These are phyloP conservation scores for Pygoscelis adeliae DNA, from an alignment of 2,113 vertebrate species.

Conservation along the genomic window DNA sequence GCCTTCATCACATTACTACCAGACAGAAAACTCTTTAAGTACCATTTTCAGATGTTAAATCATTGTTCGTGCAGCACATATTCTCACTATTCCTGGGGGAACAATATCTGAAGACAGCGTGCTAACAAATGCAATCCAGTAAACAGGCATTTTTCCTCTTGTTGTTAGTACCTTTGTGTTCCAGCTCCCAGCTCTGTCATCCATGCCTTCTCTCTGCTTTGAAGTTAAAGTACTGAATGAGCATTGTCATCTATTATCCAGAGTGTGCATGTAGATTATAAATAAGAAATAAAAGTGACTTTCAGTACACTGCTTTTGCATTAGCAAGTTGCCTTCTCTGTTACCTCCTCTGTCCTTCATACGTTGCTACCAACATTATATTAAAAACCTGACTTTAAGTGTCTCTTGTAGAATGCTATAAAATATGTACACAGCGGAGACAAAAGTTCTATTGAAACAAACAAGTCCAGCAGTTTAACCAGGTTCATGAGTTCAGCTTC, in stretches of 20 bases:
- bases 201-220: constrained; percentile 74
- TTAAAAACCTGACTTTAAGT: constrained; percentile 53
- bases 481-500: constrained; percentile 77
- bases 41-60: constrained; percentile 86
- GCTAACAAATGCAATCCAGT: constrained; percentile 84
- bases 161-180: constrained; percentile 78
- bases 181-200: constrained; percentile 80
- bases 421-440: constrained; percentile 28
- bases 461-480: constrained; percentile 77
- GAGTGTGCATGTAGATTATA: constrained; percentile 83
- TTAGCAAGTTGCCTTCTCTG: constrained; percentile 77
- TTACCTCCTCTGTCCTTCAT: constrained; percentile 71
- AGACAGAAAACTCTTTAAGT: constrained; percentile 84
- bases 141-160: constrained; percentile 83
- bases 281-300: constrained; percentile 92
- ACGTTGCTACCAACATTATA: constrained; percentile 66
- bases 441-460: constrained; percentile 76
- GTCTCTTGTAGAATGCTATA: constrained; percentile 59
- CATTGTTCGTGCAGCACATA: constrained; percentile 76
- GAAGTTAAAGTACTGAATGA: constrained; percentile 83
- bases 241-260: constrained; percentile 82
- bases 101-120: constrained; percentile 80
- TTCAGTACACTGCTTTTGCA: constrained; percentile 86
- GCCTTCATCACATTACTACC: constrained; percentile 78
- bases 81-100: constrained; percentile 79